Evolutionary conservation across 2,888 invertebrate species (phyloP).

Genomic region (Xestobium rufovillosum): DNA sequence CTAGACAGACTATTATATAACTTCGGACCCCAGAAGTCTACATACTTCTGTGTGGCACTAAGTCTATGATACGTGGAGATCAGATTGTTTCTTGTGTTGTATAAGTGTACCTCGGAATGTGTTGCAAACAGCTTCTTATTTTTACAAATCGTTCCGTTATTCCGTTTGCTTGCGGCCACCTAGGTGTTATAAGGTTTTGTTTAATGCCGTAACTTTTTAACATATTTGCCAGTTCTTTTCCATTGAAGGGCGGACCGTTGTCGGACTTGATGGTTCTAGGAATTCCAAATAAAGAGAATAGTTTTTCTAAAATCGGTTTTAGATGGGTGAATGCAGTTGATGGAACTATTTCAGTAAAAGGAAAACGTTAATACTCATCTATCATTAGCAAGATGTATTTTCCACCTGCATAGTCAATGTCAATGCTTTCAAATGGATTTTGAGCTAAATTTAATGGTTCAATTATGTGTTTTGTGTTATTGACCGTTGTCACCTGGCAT

Average conservation of each 20-base stretch:
- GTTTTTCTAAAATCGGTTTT: background rate
- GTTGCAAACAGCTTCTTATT: background rate
- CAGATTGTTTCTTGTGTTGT: background rate
- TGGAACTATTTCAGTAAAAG: background rate
- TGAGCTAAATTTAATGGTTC: background rate
- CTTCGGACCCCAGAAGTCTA: constrained; percentile 1
- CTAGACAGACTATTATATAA: no score
- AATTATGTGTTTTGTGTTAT: background rate
- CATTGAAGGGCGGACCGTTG: constrained; percentile 3
- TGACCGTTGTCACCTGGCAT: background rate
- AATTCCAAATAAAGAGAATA: background rate
- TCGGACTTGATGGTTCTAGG: background rate
- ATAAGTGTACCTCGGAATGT: background rate
- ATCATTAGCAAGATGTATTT: background rate
- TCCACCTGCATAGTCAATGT: background rate
- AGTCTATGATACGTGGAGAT: background rate
- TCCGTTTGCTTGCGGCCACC: no score
- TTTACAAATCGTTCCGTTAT: no score
- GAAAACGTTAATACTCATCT: background rate
- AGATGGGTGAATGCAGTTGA: constrained; percentile 2
- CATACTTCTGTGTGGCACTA: constrained; percentile 4
- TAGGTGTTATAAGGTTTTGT: no score
- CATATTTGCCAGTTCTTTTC: background rate
- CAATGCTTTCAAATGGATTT: background rate
- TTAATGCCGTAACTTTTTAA: no score